Conservation (phyloP, 2,797 vertebrate species). For the Gadopsis marmoratus region DNA sequence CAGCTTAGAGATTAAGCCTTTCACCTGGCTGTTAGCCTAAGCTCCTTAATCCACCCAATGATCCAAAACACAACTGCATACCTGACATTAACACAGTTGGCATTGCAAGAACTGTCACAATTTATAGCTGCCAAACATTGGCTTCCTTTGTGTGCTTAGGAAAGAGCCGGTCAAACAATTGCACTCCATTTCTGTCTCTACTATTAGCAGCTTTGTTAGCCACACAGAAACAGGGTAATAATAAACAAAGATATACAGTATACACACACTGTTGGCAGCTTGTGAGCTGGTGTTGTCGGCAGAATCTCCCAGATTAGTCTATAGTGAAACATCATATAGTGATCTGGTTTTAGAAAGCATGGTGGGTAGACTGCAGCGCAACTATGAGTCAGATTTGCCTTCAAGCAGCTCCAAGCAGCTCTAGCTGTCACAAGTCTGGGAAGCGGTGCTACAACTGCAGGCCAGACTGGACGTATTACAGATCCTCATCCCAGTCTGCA, state of each 20-base stretch:
- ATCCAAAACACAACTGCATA: constrained; percentile 33
- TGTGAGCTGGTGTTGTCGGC: neutral
- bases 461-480: constrained; percentile 1
- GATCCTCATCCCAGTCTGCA: constrained; percentile 21
- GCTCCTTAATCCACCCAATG: constrained; percentile 37
- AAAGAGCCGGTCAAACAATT: neutral
- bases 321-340: neutral
- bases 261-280: neutral
- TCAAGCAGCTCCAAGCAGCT: constrained; percentile 34
- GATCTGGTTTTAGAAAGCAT: constrained; percentile 17
- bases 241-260: neutral
- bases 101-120: neutral
- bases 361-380: constrained; percentile 5
- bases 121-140: constrained; percentile 3
- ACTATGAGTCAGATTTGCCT: constrained; percentile 40
- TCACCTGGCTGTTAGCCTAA: constrained; percentile 49
- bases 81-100: constrained; percentile 15
- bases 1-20: constrained; percentile 44
- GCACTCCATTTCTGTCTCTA: neutral
- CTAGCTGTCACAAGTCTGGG: constrained; percentile 36
- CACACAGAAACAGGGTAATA: neutral
- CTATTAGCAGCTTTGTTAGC: neutral
- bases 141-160: neutral
- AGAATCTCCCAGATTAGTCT: constrained; percentile 3
- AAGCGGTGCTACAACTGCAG: constrained; percentile 17